phyloP scores from a whole-genome alignment of 2,888 invertebrate species.

The Sturmia bella region DNA sequence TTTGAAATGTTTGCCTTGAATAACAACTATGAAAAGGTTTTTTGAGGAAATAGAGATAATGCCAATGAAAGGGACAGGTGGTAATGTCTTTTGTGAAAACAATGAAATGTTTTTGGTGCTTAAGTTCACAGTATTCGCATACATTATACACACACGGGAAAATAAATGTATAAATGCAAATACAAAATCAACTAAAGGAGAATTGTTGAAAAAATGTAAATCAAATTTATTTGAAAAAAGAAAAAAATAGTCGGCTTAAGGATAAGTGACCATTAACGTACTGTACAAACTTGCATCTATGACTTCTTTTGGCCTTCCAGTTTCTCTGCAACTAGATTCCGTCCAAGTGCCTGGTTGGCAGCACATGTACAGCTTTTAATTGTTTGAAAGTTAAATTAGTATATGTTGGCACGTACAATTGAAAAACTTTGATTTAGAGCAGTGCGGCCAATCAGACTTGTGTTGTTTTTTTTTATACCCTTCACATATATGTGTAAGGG shows the following conservation, averaged over 20 bases:
- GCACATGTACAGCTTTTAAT: slow-evolving; percentile 20
- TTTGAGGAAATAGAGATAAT: slow-evolving; percentile 46
- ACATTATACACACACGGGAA: neutral
- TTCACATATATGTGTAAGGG: too few relatives aligned
- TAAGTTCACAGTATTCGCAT: slow-evolving; percentile 3
- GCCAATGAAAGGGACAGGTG: slow-evolving; percentile 36
- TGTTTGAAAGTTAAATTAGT: slow-evolving; percentile 64
- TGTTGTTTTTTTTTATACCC: slow-evolving; percentile 26
- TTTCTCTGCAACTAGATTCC: neutral
- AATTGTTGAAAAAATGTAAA: neutral
- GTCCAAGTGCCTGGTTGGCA: neutral
- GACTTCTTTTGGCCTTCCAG: neutral
- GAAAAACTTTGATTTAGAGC: slow-evolving; percentile 41
- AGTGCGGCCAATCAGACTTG: slow-evolving; percentile 28
- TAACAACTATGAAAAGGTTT: slow-evolving; percentile 39
- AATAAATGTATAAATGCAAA: neutral
- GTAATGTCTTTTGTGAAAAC: slow-evolving; percentile 47
- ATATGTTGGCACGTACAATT: slow-evolving; percentile 63
- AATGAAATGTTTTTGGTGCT: slow-evolving; percentile 41
- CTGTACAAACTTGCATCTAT: slow-evolving; percentile 41
- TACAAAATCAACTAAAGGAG: neutral
- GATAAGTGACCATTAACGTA: slow-evolving; percentile 62
- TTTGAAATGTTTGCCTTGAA: neutral
- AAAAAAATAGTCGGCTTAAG: slow-evolving; percentile 53
- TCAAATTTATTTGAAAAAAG: slow-evolving; percentile 12